These are phyloP conservation scores for Syngnathus typhle DNA, from an alignment of 2,113 vertebrate genomes.

Conservation along the genomic window DNA sequence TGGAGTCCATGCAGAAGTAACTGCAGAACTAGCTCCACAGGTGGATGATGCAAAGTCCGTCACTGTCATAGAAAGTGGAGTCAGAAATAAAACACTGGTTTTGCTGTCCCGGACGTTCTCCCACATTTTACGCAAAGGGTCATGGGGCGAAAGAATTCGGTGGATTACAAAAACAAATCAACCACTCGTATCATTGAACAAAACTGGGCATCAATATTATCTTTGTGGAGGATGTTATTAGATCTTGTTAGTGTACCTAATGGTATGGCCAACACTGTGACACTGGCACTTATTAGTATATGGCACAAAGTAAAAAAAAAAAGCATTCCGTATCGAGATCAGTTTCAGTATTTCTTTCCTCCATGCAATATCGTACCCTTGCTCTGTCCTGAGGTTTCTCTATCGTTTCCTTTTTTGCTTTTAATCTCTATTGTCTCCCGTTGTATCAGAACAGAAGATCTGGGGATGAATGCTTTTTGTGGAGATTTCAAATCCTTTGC, in stretches of 20 bases:
- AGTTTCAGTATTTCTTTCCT: background rate
- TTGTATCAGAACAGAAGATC: constrained; percentile 3
- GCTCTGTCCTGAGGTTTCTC: constrained; percentile 1
- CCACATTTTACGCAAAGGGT: too few species aligned
- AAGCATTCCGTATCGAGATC: background rate
- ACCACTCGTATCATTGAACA: too few species aligned
- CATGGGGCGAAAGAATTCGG: too few species aligned
- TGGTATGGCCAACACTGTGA: background rate
- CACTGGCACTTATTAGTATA: background rate
- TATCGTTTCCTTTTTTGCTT: background rate
- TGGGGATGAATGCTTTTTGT: constrained; percentile 6
- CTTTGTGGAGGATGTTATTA: background rate
- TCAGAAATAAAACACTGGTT: too few species aligned
- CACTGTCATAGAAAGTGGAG: too few species aligned
- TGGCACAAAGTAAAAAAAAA: background rate
- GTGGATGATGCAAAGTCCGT: too few species aligned
- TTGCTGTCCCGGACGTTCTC: too few species aligned
- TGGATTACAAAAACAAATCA: too few species aligned
- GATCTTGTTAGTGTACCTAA: background rate
- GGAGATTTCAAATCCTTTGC: constrained; percentile 10
- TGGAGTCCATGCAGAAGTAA: too few species aligned
- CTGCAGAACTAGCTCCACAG: too few species aligned
- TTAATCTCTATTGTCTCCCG: background rate
- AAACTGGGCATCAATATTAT: too few species aligned
- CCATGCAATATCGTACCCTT: background rate